phyloP scores from a whole-genome alignment of 2,888 invertebrate genomes.

The Drosophila cognata region DNA sequence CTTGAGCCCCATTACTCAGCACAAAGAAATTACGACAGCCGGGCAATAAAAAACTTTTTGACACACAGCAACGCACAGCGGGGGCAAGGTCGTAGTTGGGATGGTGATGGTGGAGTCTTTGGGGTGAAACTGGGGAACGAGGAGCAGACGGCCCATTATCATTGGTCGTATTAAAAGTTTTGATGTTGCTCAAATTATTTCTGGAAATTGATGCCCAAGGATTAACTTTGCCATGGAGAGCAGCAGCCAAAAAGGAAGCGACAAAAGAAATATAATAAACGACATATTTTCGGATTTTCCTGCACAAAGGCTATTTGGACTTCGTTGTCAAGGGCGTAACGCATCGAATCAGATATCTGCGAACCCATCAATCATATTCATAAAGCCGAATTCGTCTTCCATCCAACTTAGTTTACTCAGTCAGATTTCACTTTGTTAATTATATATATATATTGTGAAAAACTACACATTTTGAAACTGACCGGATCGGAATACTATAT shows the following conservation, averaged over 20 bases:
- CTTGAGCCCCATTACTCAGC: slow-evolving; percentile 67
- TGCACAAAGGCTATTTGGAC: neutral
- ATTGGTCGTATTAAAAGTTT: slow-evolving; percentile 82
- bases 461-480: neutral
- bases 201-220: slow-evolving; percentile 81
- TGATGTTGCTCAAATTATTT: slow-evolving; percentile 80
- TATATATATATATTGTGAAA: neutral
- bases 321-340: neutral
- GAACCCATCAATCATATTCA: neutral
- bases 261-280: slow-evolving; percentile 67
- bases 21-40: slow-evolving; percentile 71
- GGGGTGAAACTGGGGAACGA: slow-evolving; percentile 1
- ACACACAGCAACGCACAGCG: slow-evolving; percentile 20
- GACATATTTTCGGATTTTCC: slow-evolving; percentile 60
- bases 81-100: slow-evolving; percentile 9
- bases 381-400: neutral
- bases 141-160: slow-evolving; percentile 62
- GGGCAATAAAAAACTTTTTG: slow-evolving; percentile 58
- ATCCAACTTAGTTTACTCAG: neutral
- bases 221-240: slow-evolving; percentile 70
- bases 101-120: neutral
- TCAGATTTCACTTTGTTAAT: neutral
- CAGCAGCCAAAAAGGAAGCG: slow-evolving; percentile 7
- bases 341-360: neutral
- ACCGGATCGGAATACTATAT: neutral